Conservation (phyloP, 2,888 invertebrate genomes). For the Fabriciana adippe region DNA sequence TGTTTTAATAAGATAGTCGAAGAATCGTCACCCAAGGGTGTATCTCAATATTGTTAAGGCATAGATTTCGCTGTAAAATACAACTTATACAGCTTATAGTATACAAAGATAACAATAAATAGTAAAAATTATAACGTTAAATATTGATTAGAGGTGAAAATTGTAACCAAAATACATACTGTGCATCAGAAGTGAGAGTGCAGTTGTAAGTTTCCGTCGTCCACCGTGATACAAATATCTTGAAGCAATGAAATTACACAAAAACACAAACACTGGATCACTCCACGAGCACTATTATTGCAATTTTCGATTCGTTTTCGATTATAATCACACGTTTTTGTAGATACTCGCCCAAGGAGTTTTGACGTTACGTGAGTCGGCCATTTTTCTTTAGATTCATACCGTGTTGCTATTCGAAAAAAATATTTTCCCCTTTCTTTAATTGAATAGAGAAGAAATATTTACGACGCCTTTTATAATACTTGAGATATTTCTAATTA, state of each 20-base stretch:
- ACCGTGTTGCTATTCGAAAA: slow-evolving; percentile 58
- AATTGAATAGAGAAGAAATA: neutral
- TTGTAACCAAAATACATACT: slow-evolving; percentile 60
- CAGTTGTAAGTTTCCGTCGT: slow-evolving; percentile 49
- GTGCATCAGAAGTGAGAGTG: slow-evolving; percentile 66
- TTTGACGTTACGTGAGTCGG: slow-evolving; percentile 74
- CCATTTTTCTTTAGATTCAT: slow-evolving; percentile 69
- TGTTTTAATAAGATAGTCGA: slow-evolving; percentile 8
- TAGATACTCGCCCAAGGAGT: slow-evolving; percentile 61
- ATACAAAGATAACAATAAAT: neutral
- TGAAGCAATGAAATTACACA: slow-evolving; percentile 47
- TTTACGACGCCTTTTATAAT: neutral
- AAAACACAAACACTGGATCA: slow-evolving; percentile 49
- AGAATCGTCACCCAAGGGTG: slow-evolving; percentile 22
- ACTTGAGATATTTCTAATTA: neutral
- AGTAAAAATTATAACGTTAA: slow-evolving; percentile 15
- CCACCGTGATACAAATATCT: slow-evolving; percentile 51
- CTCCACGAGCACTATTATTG: slow-evolving; percentile 50
- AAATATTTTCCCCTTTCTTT: slow-evolving; percentile 12
- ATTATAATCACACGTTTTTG: slow-evolving; percentile 65
- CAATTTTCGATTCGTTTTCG: slow-evolving; percentile 48
- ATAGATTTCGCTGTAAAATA: neutral
- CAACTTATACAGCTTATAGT: neutral
- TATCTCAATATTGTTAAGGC: neutral
- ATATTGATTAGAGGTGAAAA: slow-evolving; percentile 26